Evolutionary conservation across 2,888 invertebrate species (phyloP), one percentile per base, ranked within the genome.

Genomic region (Phymatocera aterrima): DNA sequence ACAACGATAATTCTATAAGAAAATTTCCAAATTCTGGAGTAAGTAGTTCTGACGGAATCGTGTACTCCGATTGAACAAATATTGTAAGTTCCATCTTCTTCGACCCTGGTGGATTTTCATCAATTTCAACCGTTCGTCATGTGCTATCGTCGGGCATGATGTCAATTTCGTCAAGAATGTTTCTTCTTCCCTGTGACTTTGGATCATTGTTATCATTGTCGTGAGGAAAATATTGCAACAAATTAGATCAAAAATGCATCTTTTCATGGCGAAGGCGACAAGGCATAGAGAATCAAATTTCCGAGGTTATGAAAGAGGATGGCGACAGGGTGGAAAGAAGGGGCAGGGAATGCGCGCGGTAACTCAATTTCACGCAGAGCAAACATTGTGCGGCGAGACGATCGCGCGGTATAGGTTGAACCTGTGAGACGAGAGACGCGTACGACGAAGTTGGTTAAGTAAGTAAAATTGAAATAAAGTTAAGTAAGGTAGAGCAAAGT

Each of bases 311-410:
- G 54, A n/a, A n/a, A n/a, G n/a, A n/a, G n/a, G n/a, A n/a, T n/a
- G n/a, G n/a, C n/a, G n/a, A n/a, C 5, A 37, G 34, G 57, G 28
- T 77, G 82, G 84, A 21, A 6, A 75, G n/a, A n/a, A n/a, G n/a
- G n/a, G n/a, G n/a, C n/a, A n/a, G n/a, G n/a, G n/a, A 84, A 85
- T 85, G 81, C 81, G 83, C 43, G 68, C 40, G 83, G n/a, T 90
- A 89, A 90, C 84, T 82, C 85, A 88, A 90, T 90, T 90, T 89
- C 83, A 88, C 85, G 86, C 85, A 81, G 85, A 85, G 86, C 85
- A 75, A 75, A 75, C 75, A 75, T 75, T 12, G 57, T 21, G 57
- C 40, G 40, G 40, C 4, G 40, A 40, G 40, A 5, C 8, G 40
- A 40, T 4, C 40, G 40, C 4, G 4, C 40, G n/a, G n/a, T n/a